These are phyloP conservation scores for Melierax canorus DNA, from an alignment of 2,113 vertebrate species.

Conservation along the genomic window DNA sequence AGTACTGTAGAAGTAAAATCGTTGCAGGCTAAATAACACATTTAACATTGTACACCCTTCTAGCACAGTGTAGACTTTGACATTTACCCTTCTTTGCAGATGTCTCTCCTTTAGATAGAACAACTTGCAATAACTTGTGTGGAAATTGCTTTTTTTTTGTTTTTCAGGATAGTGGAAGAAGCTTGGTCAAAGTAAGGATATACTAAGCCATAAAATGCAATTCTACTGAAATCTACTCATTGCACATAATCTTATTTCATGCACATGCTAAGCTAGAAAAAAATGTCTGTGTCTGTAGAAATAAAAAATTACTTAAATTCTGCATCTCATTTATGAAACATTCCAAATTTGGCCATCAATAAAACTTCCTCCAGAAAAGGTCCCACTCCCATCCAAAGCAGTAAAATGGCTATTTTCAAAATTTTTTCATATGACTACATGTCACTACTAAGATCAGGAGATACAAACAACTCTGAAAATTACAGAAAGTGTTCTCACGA, in stretches of 20 bases:
- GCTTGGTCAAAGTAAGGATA: background rate
- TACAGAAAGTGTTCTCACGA: background rate
- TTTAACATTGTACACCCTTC: background rate
- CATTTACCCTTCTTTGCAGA: background rate
- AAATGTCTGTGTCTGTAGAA: background rate
- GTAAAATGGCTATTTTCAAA: background rate
- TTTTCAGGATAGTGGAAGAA: background rate
- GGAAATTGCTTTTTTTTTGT: background rate
- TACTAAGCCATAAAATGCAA: background rate
- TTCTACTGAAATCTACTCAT: background rate
- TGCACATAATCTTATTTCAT: background rate
- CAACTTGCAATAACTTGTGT: background rate
- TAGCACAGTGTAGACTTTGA: background rate
- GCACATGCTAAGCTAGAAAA: background rate
- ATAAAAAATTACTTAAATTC: background rate
- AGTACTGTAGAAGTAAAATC: background rate
- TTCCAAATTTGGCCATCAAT: background rate
- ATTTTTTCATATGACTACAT: background rate
- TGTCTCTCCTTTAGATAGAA: background rate
- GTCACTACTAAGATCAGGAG: background rate
- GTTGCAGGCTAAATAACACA: background rate
- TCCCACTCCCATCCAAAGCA: background rate
- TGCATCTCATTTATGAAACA: background rate
- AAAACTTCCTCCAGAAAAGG: background rate
- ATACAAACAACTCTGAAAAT: background rate